Evolutionary conservation across 1,140 invertebrate species (phyloP), one percentile per base, ranked within the genome.

Genomic region (Goniozus legneri): DNA sequence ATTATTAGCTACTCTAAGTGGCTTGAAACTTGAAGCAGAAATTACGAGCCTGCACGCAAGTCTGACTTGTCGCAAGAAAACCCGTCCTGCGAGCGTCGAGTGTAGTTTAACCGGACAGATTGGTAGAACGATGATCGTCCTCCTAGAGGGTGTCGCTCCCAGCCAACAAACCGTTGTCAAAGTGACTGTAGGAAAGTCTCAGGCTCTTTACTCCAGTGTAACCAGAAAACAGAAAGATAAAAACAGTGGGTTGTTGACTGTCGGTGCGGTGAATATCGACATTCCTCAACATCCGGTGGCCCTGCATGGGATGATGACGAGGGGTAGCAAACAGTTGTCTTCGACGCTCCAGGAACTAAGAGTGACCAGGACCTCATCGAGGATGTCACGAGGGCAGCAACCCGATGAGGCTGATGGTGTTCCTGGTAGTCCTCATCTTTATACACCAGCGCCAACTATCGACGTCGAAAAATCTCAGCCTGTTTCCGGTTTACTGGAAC

Each of bases 221-320:
- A 86, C 84, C 0, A 83, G 84, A 41, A 79, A 86, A 13, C 79
- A 82, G 44, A 88, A 92, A 66, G 90, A 93, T 58, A 88, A 88
- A 62, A 95, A 95, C 64, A 92, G 89, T 19, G 91, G 88, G 8
- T 76, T 97, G 37, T 67, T 95, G 0, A 92, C 89, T 3, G 82
- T 97, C 35, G 94, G 94, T 0, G 84, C 88, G 22, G 88, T 97
- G 0, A 85, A 91, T 54, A 86, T 97, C 38, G 92, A 97, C 69
- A 95, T 98, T 64, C 95, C 95, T 2, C 94, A 97, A 67, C 95
- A 97, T 79, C 95, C 95, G 0, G 92, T 97, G 0, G 92, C 91
- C 20, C 76, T 98, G 41, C 95, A 98, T 69, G 92, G 92, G 37
- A 96, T 98, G 91, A 94, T 98, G 85, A 95, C 94, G 0, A 80